Evolutionary conservation across 1,140 invertebrate genomes (phyloP).

Genomic region (Pygmarrhopalites habei): DNA sequence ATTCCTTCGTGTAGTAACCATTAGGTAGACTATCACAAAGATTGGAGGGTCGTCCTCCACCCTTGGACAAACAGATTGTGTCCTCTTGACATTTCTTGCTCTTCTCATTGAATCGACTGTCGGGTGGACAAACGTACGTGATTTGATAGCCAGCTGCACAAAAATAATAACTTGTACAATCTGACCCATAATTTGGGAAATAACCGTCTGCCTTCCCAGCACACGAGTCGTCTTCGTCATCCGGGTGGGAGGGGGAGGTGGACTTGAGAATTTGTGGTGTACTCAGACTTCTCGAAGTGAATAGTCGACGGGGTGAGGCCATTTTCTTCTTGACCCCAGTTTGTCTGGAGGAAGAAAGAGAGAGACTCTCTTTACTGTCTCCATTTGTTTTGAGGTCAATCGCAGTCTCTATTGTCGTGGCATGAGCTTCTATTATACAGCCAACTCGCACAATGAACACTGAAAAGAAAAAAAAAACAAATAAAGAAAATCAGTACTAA

Average conservation of each 20-base stretch:
- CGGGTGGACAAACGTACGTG: constrained; percentile 50
- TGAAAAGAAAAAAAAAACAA: constrained; percentile 15
- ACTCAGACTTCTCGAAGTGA: constrained; percentile 3
- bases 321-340: constrained; percentile 8
- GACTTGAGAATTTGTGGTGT: constrained; percentile 1
- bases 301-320: background rate
- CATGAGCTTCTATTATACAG: constrained; percentile 32
- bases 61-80: constrained; percentile 44
- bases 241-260: background rate
- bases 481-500: background rate
- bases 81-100: constrained; percentile 45
- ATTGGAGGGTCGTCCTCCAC: constrained; percentile 42
- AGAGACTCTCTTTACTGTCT: constrained; percentile 1
- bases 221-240: constrained; percentile 43
- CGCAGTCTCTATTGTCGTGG: constrained; percentile 10
- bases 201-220: constrained; percentile 50
- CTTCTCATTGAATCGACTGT: constrained; percentile 50
- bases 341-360: background rate
- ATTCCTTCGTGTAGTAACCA: constrained; percentile 47
- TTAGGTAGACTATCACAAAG: constrained; percentile 48
- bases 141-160: constrained; percentile 51
- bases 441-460: constrained; percentile 33
- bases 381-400: background rate
- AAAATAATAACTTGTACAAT: constrained; percentile 53
- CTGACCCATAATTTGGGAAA: constrained; percentile 50